Base-by-base conservation (phyloP, 2,797 vertebrate genomes). In the Chlorospingus semifuscus region DNA sequence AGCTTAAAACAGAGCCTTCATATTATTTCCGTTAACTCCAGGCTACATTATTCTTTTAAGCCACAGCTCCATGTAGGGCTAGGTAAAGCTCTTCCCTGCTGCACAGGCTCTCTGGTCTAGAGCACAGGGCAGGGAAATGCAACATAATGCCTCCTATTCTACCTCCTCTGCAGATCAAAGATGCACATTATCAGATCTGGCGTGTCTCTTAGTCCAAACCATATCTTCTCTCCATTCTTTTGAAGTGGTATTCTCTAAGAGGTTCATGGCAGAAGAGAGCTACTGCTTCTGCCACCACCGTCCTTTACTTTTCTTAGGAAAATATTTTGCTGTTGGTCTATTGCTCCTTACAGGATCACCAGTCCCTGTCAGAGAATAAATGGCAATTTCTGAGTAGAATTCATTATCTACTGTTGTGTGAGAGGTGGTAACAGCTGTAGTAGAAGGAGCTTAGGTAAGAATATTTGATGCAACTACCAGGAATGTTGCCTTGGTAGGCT, bases 11-110 rank as follows among this genome's bases (percentile, higher is more conserved):
- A 90, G 74, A 92, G 47, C n/a, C 37, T 88, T 90, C 34, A 12
- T 61, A 75, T 77, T 89, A 71, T 63, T 93, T 89, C 70, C 59
- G 36, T 87, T 89, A 90, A 72, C 56, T 93, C 49, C 83, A 65
- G 70, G 21, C 80, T 86, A 32, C 30, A 5, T 46, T 90, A 47
- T 79, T 83, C 36, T 81, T 88, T 68, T 69, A 87, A 83, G 49
- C 10, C 7, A 1, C 30, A 44, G 18, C 56, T 76, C 47, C 27
- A 4, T 9, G 9, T 12, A 42, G 60, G 49, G 27, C 23, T 37
- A 14, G 15, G 46, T 63, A 55, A 27, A 42, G 44, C 42, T 80
- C 66, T 89, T 89, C 17, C 17, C 50, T 52, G 26, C 36, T 72
- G 50, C 50, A 53, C 26, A 49, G 19, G 42, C 42, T 74, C 34